Evolutionary conservation across 2,888 invertebrate species (phyloP).

Genomic region (Coelinius sp.): DNA sequence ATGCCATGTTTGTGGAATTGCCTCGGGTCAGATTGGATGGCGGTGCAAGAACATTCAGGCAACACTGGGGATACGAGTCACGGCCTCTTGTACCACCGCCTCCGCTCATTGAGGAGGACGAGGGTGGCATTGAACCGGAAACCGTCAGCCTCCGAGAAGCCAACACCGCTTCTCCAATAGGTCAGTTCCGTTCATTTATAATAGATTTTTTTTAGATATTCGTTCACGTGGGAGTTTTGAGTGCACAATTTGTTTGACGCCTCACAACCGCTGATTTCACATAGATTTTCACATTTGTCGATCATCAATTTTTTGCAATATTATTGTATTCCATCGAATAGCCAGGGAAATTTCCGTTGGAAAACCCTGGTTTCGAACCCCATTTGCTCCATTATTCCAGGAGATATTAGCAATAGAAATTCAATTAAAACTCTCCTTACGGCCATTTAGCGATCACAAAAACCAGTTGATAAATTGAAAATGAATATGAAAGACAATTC

Average conservation of each 20-base stretch:
- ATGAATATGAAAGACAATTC: too few species aligned
- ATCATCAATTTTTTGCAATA: not conserved
- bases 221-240: not conserved
- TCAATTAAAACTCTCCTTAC: too few species aligned
- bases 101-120: slow-evolving; percentile 79
- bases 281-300: not conserved
- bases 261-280: not conserved
- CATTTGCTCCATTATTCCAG: not conserved
- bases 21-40: slow-evolving; percentile 81
- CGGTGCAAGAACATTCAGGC: slow-evolving; percentile 76
- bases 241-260: not conserved
- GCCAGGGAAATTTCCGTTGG: not conserved
- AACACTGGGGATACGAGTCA: slow-evolving; percentile 77
- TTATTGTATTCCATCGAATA: not conserved
- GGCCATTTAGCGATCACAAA: too few species aligned
- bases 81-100: slow-evolving; percentile 77
- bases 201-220: not conserved
- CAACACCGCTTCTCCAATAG: slow-evolving; percentile 74
- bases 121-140: slow-evolving; percentile 76
- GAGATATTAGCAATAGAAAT: not conserved
- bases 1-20: slow-evolving; percentile 75
- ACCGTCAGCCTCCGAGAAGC: slow-evolving; percentile 79
- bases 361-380: not conserved
- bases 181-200: slow-evolving; percentile 68
- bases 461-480: too few species aligned